Evolutionary conservation across 1,140 invertebrate genomes (phyloP).

Genomic region (Delia radicum): DNA sequence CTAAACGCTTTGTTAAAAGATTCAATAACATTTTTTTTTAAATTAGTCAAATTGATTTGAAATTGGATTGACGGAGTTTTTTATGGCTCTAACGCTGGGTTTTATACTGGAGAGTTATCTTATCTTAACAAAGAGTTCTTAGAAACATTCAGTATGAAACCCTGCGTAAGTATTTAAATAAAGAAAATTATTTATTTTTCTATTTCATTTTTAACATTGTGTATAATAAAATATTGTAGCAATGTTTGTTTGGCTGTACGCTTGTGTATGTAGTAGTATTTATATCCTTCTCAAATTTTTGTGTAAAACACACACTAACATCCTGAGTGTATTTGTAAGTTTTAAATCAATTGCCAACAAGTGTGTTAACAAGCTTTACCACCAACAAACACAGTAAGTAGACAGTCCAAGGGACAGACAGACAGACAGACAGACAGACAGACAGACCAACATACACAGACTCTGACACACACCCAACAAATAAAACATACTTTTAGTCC

Average conservation of each 20-base stretch:
- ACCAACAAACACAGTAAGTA: neutral
- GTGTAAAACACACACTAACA: neutral
- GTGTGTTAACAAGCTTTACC: slow-evolving; percentile 1
- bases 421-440: neutral
- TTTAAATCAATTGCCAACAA: slow-evolving; percentile 4
- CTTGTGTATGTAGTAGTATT: neutral
- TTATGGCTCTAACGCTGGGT: too few species aligned
- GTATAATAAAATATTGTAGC: too few species aligned
- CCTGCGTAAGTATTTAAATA: too few species aligned
- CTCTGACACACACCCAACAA: neutral
- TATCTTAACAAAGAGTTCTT: too few species aligned
- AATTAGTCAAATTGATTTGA: too few species aligned
- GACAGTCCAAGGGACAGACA: neutral
- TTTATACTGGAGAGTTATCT: too few species aligned
- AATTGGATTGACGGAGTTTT: too few species aligned
- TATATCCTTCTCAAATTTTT: neutral
- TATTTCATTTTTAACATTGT: too few species aligned
- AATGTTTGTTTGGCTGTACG: neutral
- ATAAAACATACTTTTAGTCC: neutral
- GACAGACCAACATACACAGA: neutral
- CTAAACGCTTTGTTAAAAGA: too few species aligned
- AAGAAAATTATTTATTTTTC: too few species aligned
- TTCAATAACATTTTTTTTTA: too few species aligned
- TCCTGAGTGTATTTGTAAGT: neutral
- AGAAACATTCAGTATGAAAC: too few species aligned